Evolutionary conservation across 2,888 invertebrate genomes (phyloP), one percentile per base, ranked within the genome.

Genomic region (Hololepta plana): DNA sequence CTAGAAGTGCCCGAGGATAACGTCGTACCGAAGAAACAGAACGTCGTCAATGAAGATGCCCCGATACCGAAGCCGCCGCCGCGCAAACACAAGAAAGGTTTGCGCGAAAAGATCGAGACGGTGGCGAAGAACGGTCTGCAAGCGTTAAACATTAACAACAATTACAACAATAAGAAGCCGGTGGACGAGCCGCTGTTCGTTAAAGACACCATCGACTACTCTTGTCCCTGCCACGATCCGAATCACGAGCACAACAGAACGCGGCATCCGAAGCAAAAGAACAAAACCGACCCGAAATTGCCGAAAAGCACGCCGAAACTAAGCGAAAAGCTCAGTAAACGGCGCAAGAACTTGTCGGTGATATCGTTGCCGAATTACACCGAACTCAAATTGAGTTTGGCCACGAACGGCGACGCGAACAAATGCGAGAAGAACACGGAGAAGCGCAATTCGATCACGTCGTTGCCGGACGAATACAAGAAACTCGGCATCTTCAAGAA

Each of bases 351-450:
- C 37, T 45, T 51, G 27, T 63, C 62, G 24, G 58, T 61, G 3
- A 53, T 58, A 28, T 64, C 63, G 10, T 41, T 64, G 29, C 64
- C 64, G 9, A 62, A 61, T 44, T 62, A 61, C 43, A 56, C 48
- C 36, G 61, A 63, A 35, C 42, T 61, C 23, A 53, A 53, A 39
- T 38, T 53, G 13, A 49, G 47, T 8, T 35, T 51, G 3, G 51
- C 47, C 2, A 40, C 39, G 32, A 45, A 44, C 7, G 44, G 44
- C 4, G 44, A 43, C 17, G 38, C 40, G 3, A 40, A 44, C n/a
- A 26, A 38, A 20, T 35, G 40, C 11, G 33, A 37, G 15, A 37
- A 42, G 12, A 36, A 38, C 19, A 34, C 37, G 4, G 38, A 41
- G 25, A 36, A 36, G 12, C 39, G 45, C 17, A 36, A 40, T 15